A percentile compares a stretch with the other conserved stretches of the same genome.
phyloP scores from a whole-genome alignment of 1,140 invertebrate genomes.

The Drosophila pseudoananassae region DNA sequence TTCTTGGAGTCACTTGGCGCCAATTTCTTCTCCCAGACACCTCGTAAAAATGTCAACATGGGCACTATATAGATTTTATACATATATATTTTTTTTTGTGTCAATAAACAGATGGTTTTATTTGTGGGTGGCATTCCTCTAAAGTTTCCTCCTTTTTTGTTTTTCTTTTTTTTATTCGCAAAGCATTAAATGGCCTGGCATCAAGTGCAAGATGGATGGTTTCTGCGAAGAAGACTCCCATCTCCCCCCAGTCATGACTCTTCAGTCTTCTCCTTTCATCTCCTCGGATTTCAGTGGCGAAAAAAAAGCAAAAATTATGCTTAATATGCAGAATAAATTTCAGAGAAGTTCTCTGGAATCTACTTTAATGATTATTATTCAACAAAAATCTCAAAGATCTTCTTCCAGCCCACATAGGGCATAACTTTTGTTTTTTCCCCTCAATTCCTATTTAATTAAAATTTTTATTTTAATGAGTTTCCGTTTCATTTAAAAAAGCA shows the following conservation, averaged over 20 bases:
- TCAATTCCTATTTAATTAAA: neutral
- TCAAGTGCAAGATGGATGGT: constrained; percentile 38
- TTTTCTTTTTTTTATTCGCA: neutral
- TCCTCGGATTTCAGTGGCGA: constrained; percentile 23
- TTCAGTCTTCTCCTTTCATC: neutral
- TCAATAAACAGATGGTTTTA: constrained; percentile 8
- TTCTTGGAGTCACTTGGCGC: neutral
- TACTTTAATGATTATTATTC: constrained; percentile 36
- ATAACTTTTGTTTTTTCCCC: neutral
- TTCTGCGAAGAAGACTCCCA: constrained; percentile 15
- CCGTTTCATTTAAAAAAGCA: constrained; percentile 39
- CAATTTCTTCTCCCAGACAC: neutral
- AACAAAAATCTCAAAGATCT: too few species aligned
- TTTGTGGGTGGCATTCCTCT: constrained; percentile 25
- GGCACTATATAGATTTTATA: neutral
- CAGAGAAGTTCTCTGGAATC: constrained; percentile 17
- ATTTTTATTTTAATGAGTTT: constrained; percentile 8
- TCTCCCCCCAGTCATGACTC: neutral
- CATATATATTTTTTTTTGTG: neutral
- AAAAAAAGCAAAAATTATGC: constrained; percentile 7
- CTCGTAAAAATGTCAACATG: constrained; percentile 42
- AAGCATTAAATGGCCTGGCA: constrained; percentile 16
- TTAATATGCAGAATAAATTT: constrained; percentile 4
- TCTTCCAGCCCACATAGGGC: too few species aligned
- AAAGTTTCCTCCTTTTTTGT: constrained; percentile 27